phyloP scores from a whole-genome alignment of 2,113 vertebrate genomes.

The Copsychus sechellarum region DNA sequence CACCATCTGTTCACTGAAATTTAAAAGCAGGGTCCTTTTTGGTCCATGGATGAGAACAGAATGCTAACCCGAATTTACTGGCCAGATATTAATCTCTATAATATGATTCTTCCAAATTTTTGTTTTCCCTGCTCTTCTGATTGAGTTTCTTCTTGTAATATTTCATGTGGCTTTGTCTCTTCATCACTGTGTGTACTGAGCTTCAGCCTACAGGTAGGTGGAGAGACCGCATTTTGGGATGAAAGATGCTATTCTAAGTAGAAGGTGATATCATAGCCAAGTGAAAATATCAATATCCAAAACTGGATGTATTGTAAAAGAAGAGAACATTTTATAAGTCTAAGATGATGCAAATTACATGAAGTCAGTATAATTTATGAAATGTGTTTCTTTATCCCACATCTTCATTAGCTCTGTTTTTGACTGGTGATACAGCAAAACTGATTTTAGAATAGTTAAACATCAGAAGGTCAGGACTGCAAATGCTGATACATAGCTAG shows the following conservation, averaged over 20 bases:
- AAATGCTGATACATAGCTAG: neutral
- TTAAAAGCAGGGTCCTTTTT: conserved; percentile 37
- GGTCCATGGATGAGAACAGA: neutral
- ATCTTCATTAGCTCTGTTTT: neutral
- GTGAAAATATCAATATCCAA: neutral
- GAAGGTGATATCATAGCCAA: neutral
- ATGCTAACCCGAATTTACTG: neutral
- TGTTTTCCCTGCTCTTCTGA: neutral
- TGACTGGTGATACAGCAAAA: neutral
- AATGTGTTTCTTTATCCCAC: neutral
- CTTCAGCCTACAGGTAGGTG: neutral
- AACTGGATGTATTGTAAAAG: neutral
- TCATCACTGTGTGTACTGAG: neutral
- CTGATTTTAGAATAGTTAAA: neutral
- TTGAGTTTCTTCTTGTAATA: neutral
- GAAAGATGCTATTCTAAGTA: neutral
- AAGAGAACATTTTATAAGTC: neutral
- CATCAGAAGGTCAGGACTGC: neutral
- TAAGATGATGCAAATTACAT: neutral
- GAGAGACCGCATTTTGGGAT: neutral
- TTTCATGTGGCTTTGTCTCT: neutral
- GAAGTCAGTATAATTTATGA: neutral
- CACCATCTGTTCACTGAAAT: conserved; percentile 55
- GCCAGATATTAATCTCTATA: neutral
- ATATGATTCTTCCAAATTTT: neutral